phyloP scores from a whole-genome alignment of 2,797 vertebrate species.

The Artibeus lituratus region DNA sequence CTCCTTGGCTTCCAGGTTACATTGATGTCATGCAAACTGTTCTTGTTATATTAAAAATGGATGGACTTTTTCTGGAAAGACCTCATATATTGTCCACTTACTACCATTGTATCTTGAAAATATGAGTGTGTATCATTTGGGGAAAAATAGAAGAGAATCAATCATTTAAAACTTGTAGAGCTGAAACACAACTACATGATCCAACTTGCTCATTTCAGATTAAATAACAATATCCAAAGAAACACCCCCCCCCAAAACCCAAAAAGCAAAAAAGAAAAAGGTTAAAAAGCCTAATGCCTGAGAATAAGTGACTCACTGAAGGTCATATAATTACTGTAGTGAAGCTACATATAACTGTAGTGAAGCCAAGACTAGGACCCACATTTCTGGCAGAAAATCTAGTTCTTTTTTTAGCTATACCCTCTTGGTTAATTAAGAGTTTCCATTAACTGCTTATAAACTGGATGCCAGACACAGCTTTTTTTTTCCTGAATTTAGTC shows the following conservation, averaged over 20 bases:
- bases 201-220: neutral
- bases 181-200: neutral
- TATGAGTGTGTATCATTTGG: neutral
- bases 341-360: neutral
- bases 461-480: neutral
- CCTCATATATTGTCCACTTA: neutral
- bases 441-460: neutral
- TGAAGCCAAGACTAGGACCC: neutral
- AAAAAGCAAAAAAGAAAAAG: neutral
- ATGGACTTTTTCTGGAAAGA: neutral
- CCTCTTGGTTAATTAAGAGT: neutral
- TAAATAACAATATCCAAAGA: neutral
- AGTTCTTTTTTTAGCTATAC: neutral
- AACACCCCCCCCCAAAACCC: neutral
- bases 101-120: slow-evolving; percentile 10
- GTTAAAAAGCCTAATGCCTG: neutral
- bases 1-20: neutral
- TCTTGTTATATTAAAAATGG: neutral
- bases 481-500: neutral
- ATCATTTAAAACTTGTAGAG: neutral
- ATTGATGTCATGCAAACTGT: neutral
- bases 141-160: neutral
- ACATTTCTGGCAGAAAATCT: neutral
- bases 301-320: neutral
- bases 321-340: neutral